A percentile compares a stretch with the other conserved stretches of the same genome.
These are phyloP conservation scores for Drosophila paracracens DNA, from an alignment of 2,888 invertebrate species.

Conservation along the genomic window DNA sequence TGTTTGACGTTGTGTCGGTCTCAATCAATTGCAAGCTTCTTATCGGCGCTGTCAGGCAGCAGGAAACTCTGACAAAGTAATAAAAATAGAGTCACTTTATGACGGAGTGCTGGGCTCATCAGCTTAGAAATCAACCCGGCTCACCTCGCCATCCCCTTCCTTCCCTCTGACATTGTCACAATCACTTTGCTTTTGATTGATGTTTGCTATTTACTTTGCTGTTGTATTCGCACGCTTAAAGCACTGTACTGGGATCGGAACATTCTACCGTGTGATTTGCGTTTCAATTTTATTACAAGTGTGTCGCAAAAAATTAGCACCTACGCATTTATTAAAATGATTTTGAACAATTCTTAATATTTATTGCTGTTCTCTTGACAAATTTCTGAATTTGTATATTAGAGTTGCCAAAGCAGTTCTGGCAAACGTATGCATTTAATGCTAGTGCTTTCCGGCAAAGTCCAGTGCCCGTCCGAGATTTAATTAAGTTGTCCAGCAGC, in stretches of 20 bases:
- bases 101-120: conserved; percentile 34
- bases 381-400: conserved; percentile 36
- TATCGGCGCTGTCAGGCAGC: conserved; percentile 43
- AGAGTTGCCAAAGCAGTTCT: background rate
- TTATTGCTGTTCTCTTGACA: conserved; percentile 43
- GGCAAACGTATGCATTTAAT: background rate
- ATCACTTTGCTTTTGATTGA: conserved; percentile 63
- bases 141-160: background rate
- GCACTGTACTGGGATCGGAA: conserved; percentile 32
- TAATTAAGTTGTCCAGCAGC: conserved; percentile 41
- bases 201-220: conserved; percentile 34
- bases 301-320: conserved; percentile 28
- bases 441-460: conserved; percentile 3
- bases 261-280: conserved; percentile 67
- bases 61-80: conserved; percentile 62
- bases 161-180: conserved; percentile 9
- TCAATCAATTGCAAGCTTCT: conserved; percentile 66
- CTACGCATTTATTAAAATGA: conserved; percentile 44
- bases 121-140: conserved; percentile 1
- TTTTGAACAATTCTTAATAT: conserved; percentile 35
- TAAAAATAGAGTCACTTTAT: conserved; percentile 32
- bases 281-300: conserved; percentile 51
- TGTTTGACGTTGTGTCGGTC: conserved; percentile 46
- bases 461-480: conserved; percentile 5
- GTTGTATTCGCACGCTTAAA: conserved; percentile 50